phyloP scores from a whole-genome alignment of 1,140 invertebrate species.

The Bombus turneri region DNA sequence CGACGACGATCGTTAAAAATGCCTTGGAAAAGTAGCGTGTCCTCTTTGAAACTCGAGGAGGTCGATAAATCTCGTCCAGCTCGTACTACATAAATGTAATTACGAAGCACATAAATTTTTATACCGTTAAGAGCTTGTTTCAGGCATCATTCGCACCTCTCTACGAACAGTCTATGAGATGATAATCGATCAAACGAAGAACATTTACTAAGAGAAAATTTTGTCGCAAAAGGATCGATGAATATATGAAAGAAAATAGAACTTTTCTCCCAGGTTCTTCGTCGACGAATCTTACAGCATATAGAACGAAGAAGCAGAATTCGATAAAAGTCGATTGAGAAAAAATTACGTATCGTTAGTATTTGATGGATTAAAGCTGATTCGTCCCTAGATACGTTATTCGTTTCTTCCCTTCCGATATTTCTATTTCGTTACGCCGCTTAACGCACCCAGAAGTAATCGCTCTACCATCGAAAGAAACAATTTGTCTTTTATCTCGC shows the following conservation, averaged over 20 bases:
- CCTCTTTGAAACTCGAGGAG: background rate
- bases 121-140: background rate
- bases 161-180: background rate
- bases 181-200: background rate
- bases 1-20: conserved; percentile 24
- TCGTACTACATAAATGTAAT: conserved; percentile 8
- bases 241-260: background rate
- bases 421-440: background rate
- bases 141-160: too few species aligned
- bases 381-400: background rate
- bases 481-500: too few species aligned
- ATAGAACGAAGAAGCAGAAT: background rate
- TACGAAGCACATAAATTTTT: background rate
- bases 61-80: conserved; percentile 9
- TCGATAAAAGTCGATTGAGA: background rate
- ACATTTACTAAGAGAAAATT: too few species aligned
- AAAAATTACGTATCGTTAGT: background rate
- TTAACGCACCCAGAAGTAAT: background rate
- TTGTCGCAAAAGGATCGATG: too few species aligned
- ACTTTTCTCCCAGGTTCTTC: background rate
- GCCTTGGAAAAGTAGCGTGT: conserved; percentile 18
- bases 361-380: background rate
- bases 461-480: too few species aligned
- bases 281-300: background rate
- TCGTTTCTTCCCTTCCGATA: background rate